phyloP scores from a whole-genome alignment of 1,140 invertebrate genomes.

The Psix sp. region DNA sequence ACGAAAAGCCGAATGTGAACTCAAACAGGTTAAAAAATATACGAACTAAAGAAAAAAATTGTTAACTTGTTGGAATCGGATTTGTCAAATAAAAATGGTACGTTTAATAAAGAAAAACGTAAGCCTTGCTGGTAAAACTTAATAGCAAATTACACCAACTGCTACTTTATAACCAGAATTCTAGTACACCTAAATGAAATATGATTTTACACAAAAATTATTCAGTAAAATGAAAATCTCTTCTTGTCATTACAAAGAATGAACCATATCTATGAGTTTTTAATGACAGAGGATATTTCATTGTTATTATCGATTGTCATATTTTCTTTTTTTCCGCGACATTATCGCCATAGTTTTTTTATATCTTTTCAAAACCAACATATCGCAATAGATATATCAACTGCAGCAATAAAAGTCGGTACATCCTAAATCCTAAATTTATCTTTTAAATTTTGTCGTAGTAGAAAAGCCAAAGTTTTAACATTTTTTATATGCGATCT shows the following conservation, averaged over 20 bases:
- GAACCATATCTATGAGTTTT: too few species aligned
- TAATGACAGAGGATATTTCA: too few species aligned
- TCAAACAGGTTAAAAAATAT: background rate
- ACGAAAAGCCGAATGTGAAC: constrained; percentile 4
- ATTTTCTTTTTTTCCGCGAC: too few species aligned
- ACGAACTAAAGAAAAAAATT: constrained; percentile 32
- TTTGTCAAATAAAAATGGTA: constrained; percentile 44
- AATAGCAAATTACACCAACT: background rate
- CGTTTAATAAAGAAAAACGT: constrained; percentile 16
- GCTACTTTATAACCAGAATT: background rate
- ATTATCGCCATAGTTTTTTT: too few species aligned
- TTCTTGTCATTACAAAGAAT: too few species aligned
- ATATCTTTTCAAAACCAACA: too few species aligned
- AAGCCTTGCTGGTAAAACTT: constrained; percentile 11
- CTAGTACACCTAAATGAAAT: background rate
- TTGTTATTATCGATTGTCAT: too few species aligned
- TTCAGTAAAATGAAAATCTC: too few species aligned
- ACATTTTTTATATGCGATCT: constrained; percentile 15
- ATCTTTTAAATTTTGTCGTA: constrained; percentile 3
- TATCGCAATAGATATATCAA: background rate
- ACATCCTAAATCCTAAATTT: constrained; percentile 2
- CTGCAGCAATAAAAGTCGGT: background rate
- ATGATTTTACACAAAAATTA: too few species aligned
- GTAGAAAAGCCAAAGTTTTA: constrained; percentile 15
- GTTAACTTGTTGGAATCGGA: constrained; percentile 27